Conservation (phyloP, 2,888 invertebrate species). For the Hirtodrosophila histrioides region DNA sequence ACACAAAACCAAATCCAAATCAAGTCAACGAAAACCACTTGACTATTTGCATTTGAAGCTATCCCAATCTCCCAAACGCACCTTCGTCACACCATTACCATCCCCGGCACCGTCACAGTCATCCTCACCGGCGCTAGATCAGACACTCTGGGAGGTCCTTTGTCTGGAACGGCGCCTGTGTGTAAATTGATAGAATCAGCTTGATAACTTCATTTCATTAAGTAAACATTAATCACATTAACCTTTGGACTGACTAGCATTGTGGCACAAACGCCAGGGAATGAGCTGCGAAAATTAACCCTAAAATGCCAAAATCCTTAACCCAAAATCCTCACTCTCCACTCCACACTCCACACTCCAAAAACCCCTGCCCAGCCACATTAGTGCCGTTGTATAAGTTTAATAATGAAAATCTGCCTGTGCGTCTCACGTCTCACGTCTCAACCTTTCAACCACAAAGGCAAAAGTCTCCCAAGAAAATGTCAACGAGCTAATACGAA, state of each 20-base stretch:
- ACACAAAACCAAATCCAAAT: slow-evolving; percentile 21
- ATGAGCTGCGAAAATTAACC: slow-evolving; percentile 70
- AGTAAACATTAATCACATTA: slow-evolving; percentile 80
- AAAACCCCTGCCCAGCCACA: not conserved
- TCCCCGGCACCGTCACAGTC: not conserved
- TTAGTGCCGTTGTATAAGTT: slow-evolving; percentile 49
- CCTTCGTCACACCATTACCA: slow-evolving; percentile 48
- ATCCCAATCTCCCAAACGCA: slow-evolving; percentile 10
- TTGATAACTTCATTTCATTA: slow-evolving; percentile 80
- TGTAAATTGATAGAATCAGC: slow-evolving; percentile 79
- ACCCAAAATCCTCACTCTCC: not conserved
- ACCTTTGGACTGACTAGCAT: slow-evolving; percentile 55
- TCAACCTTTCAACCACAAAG: slow-evolving; percentile 64
- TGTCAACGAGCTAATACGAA: slow-evolving; percentile 70
- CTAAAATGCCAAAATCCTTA: slow-evolving; percentile 44
- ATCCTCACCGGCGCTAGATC: slow-evolving; percentile 49
- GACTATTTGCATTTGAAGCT: slow-evolving; percentile 47
- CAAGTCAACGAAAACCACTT: slow-evolving; percentile 32
- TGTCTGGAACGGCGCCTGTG: slow-evolving; percentile 61
- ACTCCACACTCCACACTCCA: too few relatives aligned
- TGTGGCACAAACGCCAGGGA: slow-evolving; percentile 9
- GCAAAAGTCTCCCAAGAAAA: slow-evolving; percentile 63
- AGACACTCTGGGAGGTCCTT: slow-evolving; percentile 52
- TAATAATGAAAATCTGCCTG: slow-evolving; percentile 66
- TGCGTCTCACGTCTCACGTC: slow-evolving; percentile 13